Percentiles rank a stretch among this genome's conserved stretches.
phyloP scores from a whole-genome alignment of 2,888 invertebrate genomes.

The Pterobdella sp. region DNA sequence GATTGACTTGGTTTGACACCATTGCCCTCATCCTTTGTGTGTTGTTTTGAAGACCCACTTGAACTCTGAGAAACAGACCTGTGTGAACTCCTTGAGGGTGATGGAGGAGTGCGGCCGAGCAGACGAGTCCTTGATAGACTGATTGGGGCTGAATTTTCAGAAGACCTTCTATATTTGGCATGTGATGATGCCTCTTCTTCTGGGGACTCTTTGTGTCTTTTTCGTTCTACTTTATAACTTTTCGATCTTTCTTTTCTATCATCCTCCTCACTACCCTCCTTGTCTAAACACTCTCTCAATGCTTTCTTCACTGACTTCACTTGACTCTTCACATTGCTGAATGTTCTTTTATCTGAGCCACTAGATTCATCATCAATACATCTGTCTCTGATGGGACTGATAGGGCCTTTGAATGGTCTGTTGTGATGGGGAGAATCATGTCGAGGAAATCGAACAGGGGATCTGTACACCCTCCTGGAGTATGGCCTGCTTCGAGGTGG shows the following conservation, averaged over 20 bases:
- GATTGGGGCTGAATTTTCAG: constrained; percentile 7
- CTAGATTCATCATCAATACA: constrained; percentile 3
- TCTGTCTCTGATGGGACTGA: neutral
- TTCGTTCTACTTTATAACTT: neutral
- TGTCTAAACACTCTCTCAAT: too few relatives aligned
- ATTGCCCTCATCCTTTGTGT: too few relatives aligned
- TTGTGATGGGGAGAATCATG: constrained; percentile 2
- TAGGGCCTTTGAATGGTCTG: neutral
- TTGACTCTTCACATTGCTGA: constrained; percentile 16
- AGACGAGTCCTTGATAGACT: constrained; percentile 21
- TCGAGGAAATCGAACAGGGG: constrained; percentile 3
- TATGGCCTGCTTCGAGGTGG: neutral
- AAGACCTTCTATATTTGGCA: constrained; percentile 1
- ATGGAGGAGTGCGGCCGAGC: constrained; percentile 22
- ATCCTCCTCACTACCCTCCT: neutral
- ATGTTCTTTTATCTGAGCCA: neutral
- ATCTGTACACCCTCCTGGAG: neutral
- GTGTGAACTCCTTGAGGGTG: constrained; percentile 13
- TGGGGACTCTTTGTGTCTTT: neutral
- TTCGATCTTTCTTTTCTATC: neutral
- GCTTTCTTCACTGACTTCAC: constrained; percentile 13
- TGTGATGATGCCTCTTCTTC: constrained; percentile 2
- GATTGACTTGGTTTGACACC: too few relatives aligned
- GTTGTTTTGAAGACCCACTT: too few relatives aligned
- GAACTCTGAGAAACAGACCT: too few relatives aligned